phyloP scores from a whole-genome alignment of 1,140 invertebrate genomes.

The Agrilus planipennis region DNA sequence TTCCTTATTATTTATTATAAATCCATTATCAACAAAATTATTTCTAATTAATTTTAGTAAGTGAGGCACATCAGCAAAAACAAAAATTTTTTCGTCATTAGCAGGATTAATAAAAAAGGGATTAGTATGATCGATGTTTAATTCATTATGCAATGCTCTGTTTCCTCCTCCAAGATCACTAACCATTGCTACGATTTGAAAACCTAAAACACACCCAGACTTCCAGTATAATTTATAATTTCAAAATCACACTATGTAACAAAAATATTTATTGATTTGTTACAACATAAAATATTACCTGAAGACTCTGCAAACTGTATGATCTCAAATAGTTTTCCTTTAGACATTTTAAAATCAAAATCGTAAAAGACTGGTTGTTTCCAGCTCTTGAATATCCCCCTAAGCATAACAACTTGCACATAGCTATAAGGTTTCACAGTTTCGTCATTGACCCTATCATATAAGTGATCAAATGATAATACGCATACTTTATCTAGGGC shows the following conservation, averaged over 20 bases:
- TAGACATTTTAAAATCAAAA: background rate
- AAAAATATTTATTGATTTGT: too few species aligned
- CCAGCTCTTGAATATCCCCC: background rate
- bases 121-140: constrained; percentile 11
- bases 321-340: background rate
- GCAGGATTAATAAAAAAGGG: constrained; percentile 14
- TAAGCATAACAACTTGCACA: constrained; percentile 1
- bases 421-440: background rate
- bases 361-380: constrained; percentile 1
- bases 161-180: constrained; percentile 25
- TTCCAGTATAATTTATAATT: too few species aligned
- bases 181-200: constrained; percentile 19
- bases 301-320: background rate
- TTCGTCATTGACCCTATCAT: background rate
- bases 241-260: too few species aligned
- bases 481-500: constrained; percentile 1
- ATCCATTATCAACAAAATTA: constrained; percentile 19
- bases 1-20: constrained; percentile 12
- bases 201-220: constrained; percentile 10
- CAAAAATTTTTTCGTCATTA: constrained; percentile 14
- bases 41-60: constrained; percentile 21
- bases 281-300: too few species aligned
- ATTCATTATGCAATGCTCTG: constrained; percentile 14
- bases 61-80: constrained; percentile 22
- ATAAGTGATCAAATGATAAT: background rate